These are phyloP conservation scores for Neomorphus geoffroyi DNA, from an alignment of 2,797 vertebrate genomes.

Conservation along the genomic window DNA sequence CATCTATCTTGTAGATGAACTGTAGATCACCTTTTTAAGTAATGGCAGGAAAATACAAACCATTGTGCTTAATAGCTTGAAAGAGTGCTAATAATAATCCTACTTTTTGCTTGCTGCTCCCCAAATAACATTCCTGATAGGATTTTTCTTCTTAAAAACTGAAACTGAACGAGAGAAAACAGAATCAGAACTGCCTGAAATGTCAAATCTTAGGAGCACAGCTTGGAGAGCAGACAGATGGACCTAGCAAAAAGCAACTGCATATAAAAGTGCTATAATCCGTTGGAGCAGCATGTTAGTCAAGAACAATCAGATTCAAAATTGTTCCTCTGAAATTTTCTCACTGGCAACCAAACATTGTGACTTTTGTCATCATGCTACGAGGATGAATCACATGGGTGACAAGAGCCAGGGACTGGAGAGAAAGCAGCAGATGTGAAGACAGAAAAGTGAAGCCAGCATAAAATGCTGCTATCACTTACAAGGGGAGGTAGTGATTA, in stretches of 20 bases:
- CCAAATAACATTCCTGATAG: conserved; percentile 22
- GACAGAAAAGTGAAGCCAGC: conserved; percentile 36
- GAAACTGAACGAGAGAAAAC: conserved; percentile 19
- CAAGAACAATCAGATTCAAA: conserved; percentile 58
- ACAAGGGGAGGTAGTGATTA: conserved; percentile 47
- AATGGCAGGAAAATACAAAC: not conserved
- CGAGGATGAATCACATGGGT: conserved; percentile 58
- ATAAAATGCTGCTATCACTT: conserved; percentile 52
- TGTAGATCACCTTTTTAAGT: not conserved
- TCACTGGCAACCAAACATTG: conserved; percentile 61
- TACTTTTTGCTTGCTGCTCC: not conserved
- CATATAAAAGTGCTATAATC: conserved; percentile 52
- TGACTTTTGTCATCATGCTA: conserved; percentile 62
- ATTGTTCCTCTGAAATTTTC: conserved; percentile 65
- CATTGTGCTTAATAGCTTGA: not conserved
- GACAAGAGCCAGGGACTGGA: conserved; percentile 48
- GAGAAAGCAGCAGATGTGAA: conserved; percentile 56
- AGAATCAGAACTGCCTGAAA: conserved; percentile 60
- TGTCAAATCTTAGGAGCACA: conserved; percentile 58
- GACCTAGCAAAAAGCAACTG: conserved; percentile 34
- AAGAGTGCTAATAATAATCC: conserved; percentile 31
- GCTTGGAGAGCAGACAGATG: conserved; percentile 46
- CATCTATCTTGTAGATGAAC: not conserved
- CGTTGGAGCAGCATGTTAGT: conserved; percentile 39
- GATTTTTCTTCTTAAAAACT: conserved; percentile 49